phyloP scores from a whole-genome alignment of 2,797 vertebrate genomes.

The Poeciliopsis turneri region DNA sequence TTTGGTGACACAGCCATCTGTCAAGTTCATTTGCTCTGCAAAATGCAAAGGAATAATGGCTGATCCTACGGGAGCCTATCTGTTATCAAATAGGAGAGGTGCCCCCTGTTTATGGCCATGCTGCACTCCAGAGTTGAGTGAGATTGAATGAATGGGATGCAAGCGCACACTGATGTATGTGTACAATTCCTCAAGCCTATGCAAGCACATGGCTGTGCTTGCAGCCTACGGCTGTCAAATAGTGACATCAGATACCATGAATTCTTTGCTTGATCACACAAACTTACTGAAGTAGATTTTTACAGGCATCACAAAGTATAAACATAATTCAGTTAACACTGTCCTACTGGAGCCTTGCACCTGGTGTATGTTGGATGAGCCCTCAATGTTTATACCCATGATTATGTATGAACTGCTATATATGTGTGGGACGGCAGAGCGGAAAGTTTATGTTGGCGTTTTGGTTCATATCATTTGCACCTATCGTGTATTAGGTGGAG shows the following conservation, averaged over 20 bases:
- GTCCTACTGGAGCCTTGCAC: slow-evolving; percentile 59
- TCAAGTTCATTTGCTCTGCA: slow-evolving; percentile 99
- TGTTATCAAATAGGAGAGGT: slow-evolving; percentile 88
- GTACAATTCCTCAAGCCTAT: slow-evolving; percentile 13
- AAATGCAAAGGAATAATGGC: slow-evolving; percentile 98
- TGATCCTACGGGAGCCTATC: slow-evolving; percentile 92
- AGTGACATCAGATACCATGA: slow-evolving; percentile 49
- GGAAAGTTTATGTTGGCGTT: slow-evolving; percentile 44
- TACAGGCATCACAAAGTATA: slow-evolving; percentile 82
- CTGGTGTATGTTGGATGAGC: slow-evolving; percentile 52
- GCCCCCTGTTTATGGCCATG: slow-evolving; percentile 74
- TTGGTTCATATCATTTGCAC: slow-evolving; percentile 25
- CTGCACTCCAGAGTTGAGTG: slow-evolving; percentile 61
- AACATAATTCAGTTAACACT: slow-evolving; percentile 88
- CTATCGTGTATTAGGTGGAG: slow-evolving; percentile 1
- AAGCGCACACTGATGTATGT: slow-evolving; percentile 34
- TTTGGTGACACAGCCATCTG: slow-evolving; percentile 99
- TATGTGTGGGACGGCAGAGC: slow-evolving; percentile 39
- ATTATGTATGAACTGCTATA: not conserved
- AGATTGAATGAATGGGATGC: slow-evolving; percentile 25
- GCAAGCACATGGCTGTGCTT: slow-evolving; percentile 5
- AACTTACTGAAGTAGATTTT: slow-evolving; percentile 72
- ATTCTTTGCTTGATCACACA: slow-evolving; percentile 69
- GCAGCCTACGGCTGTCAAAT: slow-evolving; percentile 10
- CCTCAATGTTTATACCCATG: slow-evolving; percentile 15